phyloP scores from a whole-genome alignment of 2,797 vertebrate species.

The Hydrolagus colliei region DNA sequence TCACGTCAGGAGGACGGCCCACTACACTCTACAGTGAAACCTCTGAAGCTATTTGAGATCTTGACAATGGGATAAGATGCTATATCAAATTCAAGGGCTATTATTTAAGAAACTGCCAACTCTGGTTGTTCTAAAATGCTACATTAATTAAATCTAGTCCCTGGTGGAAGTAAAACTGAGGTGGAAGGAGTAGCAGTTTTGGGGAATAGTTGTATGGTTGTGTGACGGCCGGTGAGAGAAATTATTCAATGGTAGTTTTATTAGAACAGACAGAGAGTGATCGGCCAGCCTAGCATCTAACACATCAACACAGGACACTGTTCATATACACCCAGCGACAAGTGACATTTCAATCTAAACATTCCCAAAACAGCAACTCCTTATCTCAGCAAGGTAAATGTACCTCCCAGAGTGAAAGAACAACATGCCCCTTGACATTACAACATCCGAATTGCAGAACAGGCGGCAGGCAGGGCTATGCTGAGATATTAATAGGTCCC shows the following conservation, averaged over 20 bases:
- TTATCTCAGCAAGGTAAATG: background rate
- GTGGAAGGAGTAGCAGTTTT: background rate
- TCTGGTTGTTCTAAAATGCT: too few relatives aligned
- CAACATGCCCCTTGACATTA: background rate
- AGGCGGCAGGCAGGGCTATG: too few relatives aligned
- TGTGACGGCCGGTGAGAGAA: background rate
- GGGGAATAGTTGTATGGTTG: background rate
- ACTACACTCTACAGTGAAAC: too few relatives aligned
- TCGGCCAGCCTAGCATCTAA: background rate
- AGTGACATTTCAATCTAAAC: background rate
- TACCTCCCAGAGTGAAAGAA: background rate
- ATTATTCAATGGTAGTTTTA: background rate
- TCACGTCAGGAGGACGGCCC: too few relatives aligned
- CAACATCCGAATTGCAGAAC: background rate
- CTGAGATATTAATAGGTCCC: background rate
- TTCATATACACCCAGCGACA: background rate
- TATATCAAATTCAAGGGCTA: too few relatives aligned
- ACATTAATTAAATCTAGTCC: too few relatives aligned
- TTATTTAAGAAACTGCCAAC: too few relatives aligned
- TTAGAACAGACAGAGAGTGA: background rate
- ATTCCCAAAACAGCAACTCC: conserved; percentile 30
- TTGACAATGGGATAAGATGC: too few relatives aligned
- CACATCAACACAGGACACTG: background rate
- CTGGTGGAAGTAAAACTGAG: too few relatives aligned
- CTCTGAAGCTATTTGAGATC: too few relatives aligned